These are phyloP conservation scores for Ruditapes philippinarum DNA, from an alignment of 1,140 invertebrate species.

Conservation along the genomic window DNA sequence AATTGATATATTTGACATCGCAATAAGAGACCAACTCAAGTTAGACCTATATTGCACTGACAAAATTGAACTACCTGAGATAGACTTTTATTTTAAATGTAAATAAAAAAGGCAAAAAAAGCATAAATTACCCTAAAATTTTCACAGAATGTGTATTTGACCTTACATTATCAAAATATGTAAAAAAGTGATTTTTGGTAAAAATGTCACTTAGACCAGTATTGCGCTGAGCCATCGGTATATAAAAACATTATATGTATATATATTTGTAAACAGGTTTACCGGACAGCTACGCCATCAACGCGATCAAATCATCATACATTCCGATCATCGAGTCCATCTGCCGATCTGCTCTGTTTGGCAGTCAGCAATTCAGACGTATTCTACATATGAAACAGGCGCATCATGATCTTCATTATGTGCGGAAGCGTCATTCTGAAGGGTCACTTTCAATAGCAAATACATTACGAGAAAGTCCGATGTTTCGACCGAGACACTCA, in stretches of 20 bases:
- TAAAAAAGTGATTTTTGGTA: too few relatives aligned
- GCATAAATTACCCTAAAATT: too few relatives aligned
- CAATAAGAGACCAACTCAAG: too few relatives aligned
- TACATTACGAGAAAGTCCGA: conserved; percentile 42
- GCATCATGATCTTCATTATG: conserved; percentile 44
- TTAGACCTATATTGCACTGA: too few relatives aligned
- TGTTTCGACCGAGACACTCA: conserved; percentile 49
- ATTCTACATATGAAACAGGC: conserved; percentile 58
- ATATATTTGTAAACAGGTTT: conserved; percentile 61
- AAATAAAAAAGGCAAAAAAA: too few relatives aligned
- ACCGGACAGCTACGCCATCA: conserved; percentile 81
- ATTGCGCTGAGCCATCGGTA: too few relatives aligned
- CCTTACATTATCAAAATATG: too few relatives aligned
- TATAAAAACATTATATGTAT: background rate
- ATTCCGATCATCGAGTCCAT: conserved; percentile 80
- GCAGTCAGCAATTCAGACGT: conserved; percentile 50
- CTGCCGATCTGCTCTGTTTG: conserved; percentile 73
- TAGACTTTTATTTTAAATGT: too few relatives aligned
- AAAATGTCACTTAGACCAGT: too few relatives aligned
- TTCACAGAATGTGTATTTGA: too few relatives aligned
- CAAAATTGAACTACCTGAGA: too few relatives aligned
- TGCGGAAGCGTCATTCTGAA: conserved; percentile 50
- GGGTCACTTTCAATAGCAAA: conserved; percentile 45
- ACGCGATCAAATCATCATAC: conserved; percentile 80
- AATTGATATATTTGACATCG: too few relatives aligned